Evolutionary conservation across 2,113 vertebrate species (phyloP).

Genomic region (Carassius carassius): DNA sequence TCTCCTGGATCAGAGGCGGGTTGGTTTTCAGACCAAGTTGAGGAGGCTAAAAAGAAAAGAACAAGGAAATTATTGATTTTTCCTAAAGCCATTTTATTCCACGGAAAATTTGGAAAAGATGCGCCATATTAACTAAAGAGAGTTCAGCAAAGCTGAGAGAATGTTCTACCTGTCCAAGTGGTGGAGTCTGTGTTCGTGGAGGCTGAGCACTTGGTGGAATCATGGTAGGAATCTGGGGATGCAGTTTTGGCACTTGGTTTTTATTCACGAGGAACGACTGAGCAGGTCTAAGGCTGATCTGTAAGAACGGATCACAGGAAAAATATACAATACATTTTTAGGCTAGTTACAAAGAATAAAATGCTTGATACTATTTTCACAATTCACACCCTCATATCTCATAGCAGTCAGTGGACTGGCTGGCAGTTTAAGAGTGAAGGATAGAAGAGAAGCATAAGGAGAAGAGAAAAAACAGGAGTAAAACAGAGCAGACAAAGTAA

Average conservation of each 20-base stretch:
- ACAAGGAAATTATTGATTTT: too few species aligned
- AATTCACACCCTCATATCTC: slow-evolving; percentile 89
- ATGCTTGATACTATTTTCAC: background rate
- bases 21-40: slow-evolving; percentile 99
- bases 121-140: background rate
- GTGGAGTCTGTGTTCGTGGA: slow-evolving; percentile 94
- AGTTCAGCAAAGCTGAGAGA: background rate
- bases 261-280: slow-evolving; percentile 98
- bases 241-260: slow-evolving; percentile 98
- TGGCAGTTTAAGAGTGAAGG: slow-evolving; percentile 67
- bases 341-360: background rate
- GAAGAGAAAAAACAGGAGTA: slow-evolving; percentile 22
- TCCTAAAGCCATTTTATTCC: too few species aligned
- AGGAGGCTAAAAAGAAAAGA: slow-evolving; percentile 80
- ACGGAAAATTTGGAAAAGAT: too few species aligned
- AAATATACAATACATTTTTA: background rate
- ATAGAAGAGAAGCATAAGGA: slow-evolving; percentile 33
- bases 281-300: slow-evolving; percentile 98
- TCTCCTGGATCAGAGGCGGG: slow-evolving; percentile 97
- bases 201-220: slow-evolving; percentile 96
- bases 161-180: slow-evolving; percentile 90
- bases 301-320: slow-evolving; percentile 25
- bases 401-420: slow-evolving; percentile 91
- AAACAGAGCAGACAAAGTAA: slow-evolving; percentile 40
- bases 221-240: slow-evolving; percentile 96